These are phyloP conservation scores for Stegostoma tigrinum DNA, from an alignment of 2,113 vertebrate genomes.

Conservation along the genomic window DNA sequence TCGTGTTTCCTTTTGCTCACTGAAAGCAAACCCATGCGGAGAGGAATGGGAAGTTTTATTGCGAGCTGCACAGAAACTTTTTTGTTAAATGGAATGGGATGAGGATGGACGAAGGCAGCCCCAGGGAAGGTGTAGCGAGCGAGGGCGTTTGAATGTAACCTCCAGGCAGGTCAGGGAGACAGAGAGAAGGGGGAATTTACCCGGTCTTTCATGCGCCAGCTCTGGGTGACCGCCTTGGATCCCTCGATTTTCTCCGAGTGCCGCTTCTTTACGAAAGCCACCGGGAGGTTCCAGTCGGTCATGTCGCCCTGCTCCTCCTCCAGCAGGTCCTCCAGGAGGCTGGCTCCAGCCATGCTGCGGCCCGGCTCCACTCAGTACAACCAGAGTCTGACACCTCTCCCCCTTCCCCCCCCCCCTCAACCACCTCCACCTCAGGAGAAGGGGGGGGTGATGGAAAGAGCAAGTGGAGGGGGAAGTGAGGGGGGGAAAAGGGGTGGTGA, in stretches of 20 bases:
- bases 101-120: not conserved
- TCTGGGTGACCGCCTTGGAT: conserved; percentile 92
- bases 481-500: too few relatives aligned
- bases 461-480: not conserved
- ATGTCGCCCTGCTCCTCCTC: conserved; percentile 85
- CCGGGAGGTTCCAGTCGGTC: conserved; percentile 81
- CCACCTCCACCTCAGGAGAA: not conserved
- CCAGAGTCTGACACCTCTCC: not conserved
- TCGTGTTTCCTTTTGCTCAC: not conserved
- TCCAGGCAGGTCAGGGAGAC: not conserved
- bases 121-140: not conserved
- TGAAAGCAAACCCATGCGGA: not conserved
- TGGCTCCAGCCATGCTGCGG: not conserved
- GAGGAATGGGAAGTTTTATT: not conserved
- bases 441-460: not conserved
- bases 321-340: conserved; percentile 53
- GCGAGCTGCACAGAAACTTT: not conserved
- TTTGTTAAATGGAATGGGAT: too few relatives aligned
- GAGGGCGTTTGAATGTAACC: not conserved
- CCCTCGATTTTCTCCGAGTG: conserved; percentile 97
- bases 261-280: conserved; percentile 96
- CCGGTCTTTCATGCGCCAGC: conserved; percentile 98
- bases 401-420: too few relatives aligned
- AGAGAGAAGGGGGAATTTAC: conserved; percentile 51
- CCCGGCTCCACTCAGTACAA: not conserved